Evolutionary conservation across 2,888 invertebrate genomes (phyloP).

Genomic region (Panopea generosa): DNA sequence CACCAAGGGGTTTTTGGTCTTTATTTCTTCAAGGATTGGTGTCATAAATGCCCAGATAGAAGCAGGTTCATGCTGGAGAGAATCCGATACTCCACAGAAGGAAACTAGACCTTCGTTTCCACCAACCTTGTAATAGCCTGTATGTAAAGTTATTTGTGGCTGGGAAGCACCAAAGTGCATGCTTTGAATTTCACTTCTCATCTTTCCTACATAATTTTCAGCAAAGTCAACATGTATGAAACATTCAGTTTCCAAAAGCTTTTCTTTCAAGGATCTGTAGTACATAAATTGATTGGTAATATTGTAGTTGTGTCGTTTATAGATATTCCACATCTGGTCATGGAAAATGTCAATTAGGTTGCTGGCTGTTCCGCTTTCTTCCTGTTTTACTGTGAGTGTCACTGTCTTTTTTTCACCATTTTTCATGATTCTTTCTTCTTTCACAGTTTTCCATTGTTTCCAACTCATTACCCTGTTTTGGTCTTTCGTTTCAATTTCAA

Average conservation of each 20-base stretch:
- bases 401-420: constrained; percentile 13
- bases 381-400: constrained; percentile 43
- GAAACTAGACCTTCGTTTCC: constrained; percentile 14
- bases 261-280: constrained; percentile 22
- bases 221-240: constrained; percentile 39
- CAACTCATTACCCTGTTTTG: neutral
- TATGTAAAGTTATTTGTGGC: constrained; percentile 52
- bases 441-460: neutral
- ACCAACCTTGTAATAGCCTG: constrained; percentile 35
- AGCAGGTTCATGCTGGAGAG: constrained; percentile 79
- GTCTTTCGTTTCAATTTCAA: constrained; percentile 7
- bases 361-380: constrained; percentile 6
- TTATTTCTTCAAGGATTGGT: constrained; percentile 70
- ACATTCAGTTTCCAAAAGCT: constrained; percentile 10
- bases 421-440: constrained; percentile 17
- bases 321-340: constrained; percentile 9
- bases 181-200: constrained; percentile 40
- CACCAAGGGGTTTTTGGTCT: constrained; percentile 34
- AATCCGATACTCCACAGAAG: constrained; percentile 80
- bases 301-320: constrained; percentile 32
- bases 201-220: constrained; percentile 53
- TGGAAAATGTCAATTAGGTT: neutral
- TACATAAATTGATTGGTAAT: constrained; percentile 38
- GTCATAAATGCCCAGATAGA: constrained; percentile 84
- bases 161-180: constrained; percentile 57